Percentiles rank a stretch among this genome's conserved stretches.
These are phyloP conservation scores for Antechinus flavipes DNA, from an alignment of 2,113 vertebrate species.

Conservation along the genomic window DNA sequence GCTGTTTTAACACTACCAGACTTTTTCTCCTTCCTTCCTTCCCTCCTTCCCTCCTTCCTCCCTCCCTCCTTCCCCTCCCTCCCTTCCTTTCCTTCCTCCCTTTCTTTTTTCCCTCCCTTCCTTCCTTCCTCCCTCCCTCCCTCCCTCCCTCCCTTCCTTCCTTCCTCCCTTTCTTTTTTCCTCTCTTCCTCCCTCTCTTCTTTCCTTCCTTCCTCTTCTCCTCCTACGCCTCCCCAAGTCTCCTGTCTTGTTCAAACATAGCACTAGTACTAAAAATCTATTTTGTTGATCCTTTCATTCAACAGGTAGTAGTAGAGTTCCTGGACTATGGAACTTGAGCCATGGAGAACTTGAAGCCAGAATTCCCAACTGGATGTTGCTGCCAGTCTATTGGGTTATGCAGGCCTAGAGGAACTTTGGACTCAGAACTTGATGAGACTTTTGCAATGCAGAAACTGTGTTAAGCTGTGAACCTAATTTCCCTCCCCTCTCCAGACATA, in stretches of 20 bases:
- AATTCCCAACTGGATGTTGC: neutral
- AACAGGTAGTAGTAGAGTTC: neutral
- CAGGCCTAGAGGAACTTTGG: neutral
- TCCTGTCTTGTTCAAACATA: neutral
- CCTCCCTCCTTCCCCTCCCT: fast-evolving
- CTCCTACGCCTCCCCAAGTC: too few species aligned
- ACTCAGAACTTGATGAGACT: neutral
- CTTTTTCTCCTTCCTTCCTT: too few species aligned
- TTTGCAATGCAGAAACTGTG: neutral
- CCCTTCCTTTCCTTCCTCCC: too few species aligned
- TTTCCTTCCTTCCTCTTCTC: too few species aligned
- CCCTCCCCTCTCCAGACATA: neutral
- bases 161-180: neutral
- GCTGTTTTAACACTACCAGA: neutral
- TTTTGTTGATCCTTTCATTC: neutral
- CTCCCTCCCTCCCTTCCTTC: too few species aligned
- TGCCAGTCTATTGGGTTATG: neutral
- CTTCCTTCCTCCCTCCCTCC: neutral
- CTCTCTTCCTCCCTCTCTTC: neutral
- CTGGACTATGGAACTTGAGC: neutral
- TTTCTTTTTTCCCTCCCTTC: too few species aligned
- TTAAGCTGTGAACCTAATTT: neutral
- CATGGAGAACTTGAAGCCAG: neutral
- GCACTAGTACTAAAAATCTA: neutral
- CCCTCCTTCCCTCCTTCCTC: fast-evolving